These are phyloP conservation scores for Eulimnadia texana DNA, from an alignment of 1,140 invertebrate species.

Conservation along the genomic window DNA sequence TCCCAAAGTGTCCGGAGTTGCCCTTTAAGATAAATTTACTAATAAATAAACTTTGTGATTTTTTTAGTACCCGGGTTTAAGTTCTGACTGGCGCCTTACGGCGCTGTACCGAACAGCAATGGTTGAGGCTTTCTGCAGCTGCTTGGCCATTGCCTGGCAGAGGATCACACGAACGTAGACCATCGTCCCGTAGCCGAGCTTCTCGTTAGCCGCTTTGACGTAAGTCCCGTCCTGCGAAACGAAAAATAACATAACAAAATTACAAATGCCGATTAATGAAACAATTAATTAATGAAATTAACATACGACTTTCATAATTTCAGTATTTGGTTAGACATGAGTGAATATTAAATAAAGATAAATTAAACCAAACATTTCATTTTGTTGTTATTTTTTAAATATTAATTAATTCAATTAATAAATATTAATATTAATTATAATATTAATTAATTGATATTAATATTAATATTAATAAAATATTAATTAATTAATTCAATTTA, in stretches of 20 bases:
- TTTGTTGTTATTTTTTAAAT: too few relatives aligned
- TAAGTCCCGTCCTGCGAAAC: conserved; percentile 67
- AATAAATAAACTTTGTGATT: neutral
- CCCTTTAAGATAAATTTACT: conserved; percentile 16
- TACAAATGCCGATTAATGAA: too few relatives aligned
- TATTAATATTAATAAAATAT: neutral
- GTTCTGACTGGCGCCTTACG: conserved; percentile 71
- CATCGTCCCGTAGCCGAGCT: conserved; percentile 87
- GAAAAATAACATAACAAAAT: too few relatives aligned
- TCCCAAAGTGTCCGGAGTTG: too few relatives aligned
- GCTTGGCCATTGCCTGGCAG: conserved; percentile 35
- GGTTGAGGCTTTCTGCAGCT: conserved; percentile 63
- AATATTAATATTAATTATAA: neutral
- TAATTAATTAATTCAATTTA: neutral
- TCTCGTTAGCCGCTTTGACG: conserved; percentile 62
- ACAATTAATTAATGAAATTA: too few relatives aligned
- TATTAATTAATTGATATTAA: neutral
- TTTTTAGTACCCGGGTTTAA: conserved; percentile 61
- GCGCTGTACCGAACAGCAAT: conserved; percentile 77
- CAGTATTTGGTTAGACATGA: too few relatives aligned
- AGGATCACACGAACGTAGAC: conserved; percentile 77
- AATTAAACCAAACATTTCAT: too few relatives aligned
- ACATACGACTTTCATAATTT: too few relatives aligned
- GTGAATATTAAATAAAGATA: too few relatives aligned
- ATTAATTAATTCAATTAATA: too few relatives aligned